A percentile compares a stretch with the other conserved stretches of the same genome.
phyloP scores from a whole-genome alignment of 2,797 vertebrate species.

The Sciurus carolinensis region DNA sequence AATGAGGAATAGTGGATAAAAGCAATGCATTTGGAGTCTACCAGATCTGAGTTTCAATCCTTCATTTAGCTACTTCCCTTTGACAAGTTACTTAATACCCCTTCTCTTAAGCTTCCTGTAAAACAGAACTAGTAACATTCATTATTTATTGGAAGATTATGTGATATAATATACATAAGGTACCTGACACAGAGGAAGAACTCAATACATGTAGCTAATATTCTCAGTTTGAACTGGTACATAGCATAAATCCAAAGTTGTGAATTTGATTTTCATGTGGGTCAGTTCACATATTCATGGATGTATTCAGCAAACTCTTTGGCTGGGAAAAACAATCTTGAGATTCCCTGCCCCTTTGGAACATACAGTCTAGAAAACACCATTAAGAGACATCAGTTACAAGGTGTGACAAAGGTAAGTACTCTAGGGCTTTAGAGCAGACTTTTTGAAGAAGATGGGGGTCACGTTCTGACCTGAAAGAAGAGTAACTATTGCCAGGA shows the following conservation, averaged over 20 bases:
- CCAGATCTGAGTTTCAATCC: constrained; percentile 27
- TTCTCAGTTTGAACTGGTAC: constrained; percentile 48
- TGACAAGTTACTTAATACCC: background rate
- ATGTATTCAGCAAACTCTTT: background rate
- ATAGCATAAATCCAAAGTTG: background rate
- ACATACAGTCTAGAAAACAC: background rate
- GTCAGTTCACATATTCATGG: background rate
- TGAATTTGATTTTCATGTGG: background rate
- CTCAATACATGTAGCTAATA: background rate
- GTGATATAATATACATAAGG: background rate
- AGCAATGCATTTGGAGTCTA: background rate
- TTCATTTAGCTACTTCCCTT: background rate
- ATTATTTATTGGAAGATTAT: background rate
- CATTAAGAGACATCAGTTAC: background rate
- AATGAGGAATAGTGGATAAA: constrained; percentile 5
- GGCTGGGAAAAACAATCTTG: background rate
- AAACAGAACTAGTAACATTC: background rate
- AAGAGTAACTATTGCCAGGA: constrained; percentile 3
- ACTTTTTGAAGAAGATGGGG: background rate
- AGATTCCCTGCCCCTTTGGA: background rate
- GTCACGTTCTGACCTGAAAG: background rate
- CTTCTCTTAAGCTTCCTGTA: constrained; percentile 32
- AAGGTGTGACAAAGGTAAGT: background rate
- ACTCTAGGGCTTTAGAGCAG: background rate
- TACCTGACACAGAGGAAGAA: background rate